Conservation (phyloP, 1,140 invertebrate species). For the Brachystomella parvula region DNA sequence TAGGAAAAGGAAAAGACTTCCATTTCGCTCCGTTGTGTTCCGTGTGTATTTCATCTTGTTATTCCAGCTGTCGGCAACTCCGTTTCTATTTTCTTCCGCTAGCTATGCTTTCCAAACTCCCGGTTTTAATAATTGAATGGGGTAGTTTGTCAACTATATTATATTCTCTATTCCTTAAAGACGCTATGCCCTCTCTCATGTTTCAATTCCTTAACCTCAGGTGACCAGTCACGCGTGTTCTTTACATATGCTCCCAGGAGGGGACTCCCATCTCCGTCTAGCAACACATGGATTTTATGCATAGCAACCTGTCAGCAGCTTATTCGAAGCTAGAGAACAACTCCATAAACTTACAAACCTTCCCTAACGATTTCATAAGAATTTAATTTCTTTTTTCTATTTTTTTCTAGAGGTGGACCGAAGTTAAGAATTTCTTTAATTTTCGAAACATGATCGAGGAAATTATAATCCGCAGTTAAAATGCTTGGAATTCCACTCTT, state of each 20-base stretch:
- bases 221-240: neutral
- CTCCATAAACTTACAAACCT: too few relatives aligned
- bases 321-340: too few relatives aligned
- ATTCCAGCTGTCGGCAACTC: conserved; percentile 24
- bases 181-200: neutral
- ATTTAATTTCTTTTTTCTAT: too few relatives aligned
- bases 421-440: too few relatives aligned
- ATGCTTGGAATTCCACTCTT: too few relatives aligned
- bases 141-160: neutral
- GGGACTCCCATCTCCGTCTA: too few relatives aligned
- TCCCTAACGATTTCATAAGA: too few relatives aligned
- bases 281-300: too few relatives aligned
- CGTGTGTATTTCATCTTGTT: conserved; percentile 22
- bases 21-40: neutral
- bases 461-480: too few relatives aligned
- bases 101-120: neutral
- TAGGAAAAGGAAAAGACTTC: neutral
- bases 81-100: neutral
- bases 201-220: neutral
- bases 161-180: neutral
- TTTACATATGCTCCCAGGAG: conserved; percentile 7
- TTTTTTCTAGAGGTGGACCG: too few relatives aligned
- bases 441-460: too few relatives aligned
- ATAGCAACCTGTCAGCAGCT: too few relatives aligned
- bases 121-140: neutral